Percentiles rank a stretch among this genome's conserved stretches.
These are phyloP conservation scores for Cardiocondyla obscurior DNA, from an alignment of 1,140 invertebrate genomes.

Conservation along the genomic window DNA sequence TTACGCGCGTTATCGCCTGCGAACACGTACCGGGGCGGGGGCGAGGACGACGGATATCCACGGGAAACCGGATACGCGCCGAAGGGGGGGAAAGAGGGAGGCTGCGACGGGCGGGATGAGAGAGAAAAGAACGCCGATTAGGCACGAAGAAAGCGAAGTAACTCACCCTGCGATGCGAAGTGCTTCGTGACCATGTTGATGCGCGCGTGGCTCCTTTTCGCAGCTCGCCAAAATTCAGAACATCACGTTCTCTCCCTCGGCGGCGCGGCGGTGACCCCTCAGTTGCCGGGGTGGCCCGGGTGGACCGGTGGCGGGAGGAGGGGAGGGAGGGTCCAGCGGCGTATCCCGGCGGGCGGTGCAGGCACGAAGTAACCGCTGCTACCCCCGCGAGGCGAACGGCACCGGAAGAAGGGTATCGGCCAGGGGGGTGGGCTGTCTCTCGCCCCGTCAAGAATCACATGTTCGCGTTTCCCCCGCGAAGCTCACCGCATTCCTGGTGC, in stretches of 20 bases:
- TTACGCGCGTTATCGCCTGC: not conserved
- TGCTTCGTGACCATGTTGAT: conserved; percentile 80
- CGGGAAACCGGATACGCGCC: not conserved
- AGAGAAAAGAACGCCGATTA: not conserved
- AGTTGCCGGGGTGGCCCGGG: conserved; percentile 42
- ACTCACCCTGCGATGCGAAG: conserved; percentile 79
- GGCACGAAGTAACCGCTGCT: not conserved
- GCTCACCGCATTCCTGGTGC: conserved; percentile 29
- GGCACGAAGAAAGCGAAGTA: not conserved
- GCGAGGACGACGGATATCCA: not conserved
- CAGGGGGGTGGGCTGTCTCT: not conserved
- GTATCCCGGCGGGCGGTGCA: not conserved
- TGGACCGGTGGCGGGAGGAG: conserved; percentile 30
- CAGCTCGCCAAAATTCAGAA: conserved; percentile 56
- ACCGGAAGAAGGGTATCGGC: not conserved
- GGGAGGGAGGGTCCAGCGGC: conserved; percentile 48
- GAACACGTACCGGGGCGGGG: conserved; percentile 19
- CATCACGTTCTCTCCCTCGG: conserved; percentile 64
- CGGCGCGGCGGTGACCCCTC: conserved; percentile 20
- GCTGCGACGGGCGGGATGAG: not conserved
- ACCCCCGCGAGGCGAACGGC: conserved; percentile 38
- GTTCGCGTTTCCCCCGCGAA: conserved; percentile 61
- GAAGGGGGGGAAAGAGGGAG: not conserved
- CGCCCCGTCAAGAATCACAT: conserved; percentile 75
- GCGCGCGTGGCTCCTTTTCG: conserved; percentile 41